Evolutionary conservation across 2,888 invertebrate genomes (phyloP), one percentile per base, ranked within the genome.

Genomic region (Acrobasis suavella): DNA sequence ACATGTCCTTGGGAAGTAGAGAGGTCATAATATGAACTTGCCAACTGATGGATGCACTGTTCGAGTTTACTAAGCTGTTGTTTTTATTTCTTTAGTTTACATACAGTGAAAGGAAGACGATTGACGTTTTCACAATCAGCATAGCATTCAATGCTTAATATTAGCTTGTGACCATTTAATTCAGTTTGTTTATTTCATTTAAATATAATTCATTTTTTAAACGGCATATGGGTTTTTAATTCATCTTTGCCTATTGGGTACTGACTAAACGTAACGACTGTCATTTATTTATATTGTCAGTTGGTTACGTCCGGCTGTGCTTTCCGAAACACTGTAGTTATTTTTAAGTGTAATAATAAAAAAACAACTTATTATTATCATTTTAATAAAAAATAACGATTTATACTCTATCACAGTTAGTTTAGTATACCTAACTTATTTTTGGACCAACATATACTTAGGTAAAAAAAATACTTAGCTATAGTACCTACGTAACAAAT

Each of bases 171-270:
- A 85, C 83, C 75, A 76, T 86, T 85, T 83, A 87, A 82, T 89
- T 89, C 86, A 82, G 87, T 87, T 87, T 88, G 79, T 87, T 86
- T 81, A 85, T 88, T 91, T 90, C 84, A 83, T 87, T 89, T 87
- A 84, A 88, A 89, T 89, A 91, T 90, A 87, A 85, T 86, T 87
- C 76, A 75, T 85, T 87, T 88, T 63, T 82, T 77, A 76, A 77
- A 76, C 75, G 74, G 77, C 74, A 68, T 66, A 64, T 37, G 62
- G 63, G 54, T 69, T 67, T 72, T 76, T 76, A 68, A 62, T 65
- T 60, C 65, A 8, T 22, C 15, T 56, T 39, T 39, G 37, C 12
- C 2, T 42, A 39, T 10, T 39, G 9, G 9, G 39, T 39, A n/a
- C n/a, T n/a, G n/a, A n/a, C 39, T 2, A 2, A 22, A 22, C 22